Percentiles rank a stretch among this genome's conserved stretches.
Evolutionary conservation across 2,113 vertebrate species (phyloP).

Genomic region (Leucopsar rothschildi): DNA sequence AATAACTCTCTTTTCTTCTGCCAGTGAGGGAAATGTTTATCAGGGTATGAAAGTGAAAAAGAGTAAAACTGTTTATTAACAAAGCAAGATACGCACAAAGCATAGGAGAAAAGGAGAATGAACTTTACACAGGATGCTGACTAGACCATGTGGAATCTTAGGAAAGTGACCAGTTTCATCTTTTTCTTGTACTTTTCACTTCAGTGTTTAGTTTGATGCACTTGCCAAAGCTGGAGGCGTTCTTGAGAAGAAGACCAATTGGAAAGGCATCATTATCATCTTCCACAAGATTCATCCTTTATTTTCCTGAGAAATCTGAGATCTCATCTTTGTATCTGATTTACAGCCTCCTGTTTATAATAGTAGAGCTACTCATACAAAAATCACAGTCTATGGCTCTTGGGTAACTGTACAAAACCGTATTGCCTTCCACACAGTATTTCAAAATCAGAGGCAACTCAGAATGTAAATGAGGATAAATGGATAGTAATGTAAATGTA

Average conservation of each 20-base stretch:
- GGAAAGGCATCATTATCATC: neutral
- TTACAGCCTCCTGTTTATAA: neutral
- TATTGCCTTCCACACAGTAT: neutral
- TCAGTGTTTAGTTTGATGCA: neutral
- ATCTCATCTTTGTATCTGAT: neutral
- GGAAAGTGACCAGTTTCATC: neutral
- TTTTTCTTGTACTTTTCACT: neutral
- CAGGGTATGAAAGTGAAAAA: neutral
- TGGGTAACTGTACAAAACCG: neutral
- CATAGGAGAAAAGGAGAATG: neutral
- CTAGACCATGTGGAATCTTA: neutral
- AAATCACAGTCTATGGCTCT: neutral
- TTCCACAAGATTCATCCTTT: neutral
- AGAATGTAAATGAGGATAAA: neutral
- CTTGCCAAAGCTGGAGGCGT: neutral
- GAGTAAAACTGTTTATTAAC: neutral
- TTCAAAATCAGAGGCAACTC: neutral
- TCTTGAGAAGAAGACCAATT: neutral
- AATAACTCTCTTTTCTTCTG: neutral
- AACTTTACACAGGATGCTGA: neutral
- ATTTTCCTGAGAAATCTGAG: neutral
- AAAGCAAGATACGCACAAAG: neutral
- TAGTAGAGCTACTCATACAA: neutral
- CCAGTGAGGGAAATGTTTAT: neutral
- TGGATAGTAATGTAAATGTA: no score